phyloP scores from a whole-genome alignment of 2,113 vertebrate genomes.

The Tenebrosternarchus preto region DNA sequence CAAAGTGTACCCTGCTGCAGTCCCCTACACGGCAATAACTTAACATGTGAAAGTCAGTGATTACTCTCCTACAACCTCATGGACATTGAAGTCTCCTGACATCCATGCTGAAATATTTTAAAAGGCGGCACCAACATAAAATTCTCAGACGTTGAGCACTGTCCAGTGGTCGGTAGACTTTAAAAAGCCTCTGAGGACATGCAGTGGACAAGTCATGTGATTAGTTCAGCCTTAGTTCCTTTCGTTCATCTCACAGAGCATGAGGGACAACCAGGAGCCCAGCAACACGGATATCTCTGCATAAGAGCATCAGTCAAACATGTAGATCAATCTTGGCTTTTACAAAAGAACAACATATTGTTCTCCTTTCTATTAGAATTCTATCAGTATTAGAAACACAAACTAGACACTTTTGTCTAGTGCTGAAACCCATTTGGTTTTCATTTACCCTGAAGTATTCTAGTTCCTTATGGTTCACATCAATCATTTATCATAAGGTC shows the following conservation, averaged over 20 bases:
- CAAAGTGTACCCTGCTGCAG: no score
- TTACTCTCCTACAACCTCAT: no score
- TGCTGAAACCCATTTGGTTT: constrained; percentile 6
- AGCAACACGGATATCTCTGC: no score
- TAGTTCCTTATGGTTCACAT: not conserved
- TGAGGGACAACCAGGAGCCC: no score
- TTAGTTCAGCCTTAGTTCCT: no score
- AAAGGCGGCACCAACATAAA: not conserved
- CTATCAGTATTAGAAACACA: not conserved
- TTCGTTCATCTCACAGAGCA: no score
- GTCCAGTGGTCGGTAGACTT: constrained; percentile 9
- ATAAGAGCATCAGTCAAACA: no score
- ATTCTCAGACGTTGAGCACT: not conserved
- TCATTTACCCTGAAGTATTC: constrained; percentile 20
- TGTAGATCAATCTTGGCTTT: not conserved
- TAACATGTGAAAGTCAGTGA: no score
- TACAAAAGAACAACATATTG: constrained; percentile 1
- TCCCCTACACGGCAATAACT: no score
- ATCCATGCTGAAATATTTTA: not conserved
- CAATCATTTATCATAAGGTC: not conserved
- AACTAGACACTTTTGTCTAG: not conserved
- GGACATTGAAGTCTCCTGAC: no score
- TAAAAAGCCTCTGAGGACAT: constrained; percentile 9
- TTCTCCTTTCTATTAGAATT: not conserved
- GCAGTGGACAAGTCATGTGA: not conserved